These are phyloP conservation scores for Nycticorax nycticorax DNA, from an alignment of 2,113 vertebrate genomes.

Conservation along the genomic window DNA sequence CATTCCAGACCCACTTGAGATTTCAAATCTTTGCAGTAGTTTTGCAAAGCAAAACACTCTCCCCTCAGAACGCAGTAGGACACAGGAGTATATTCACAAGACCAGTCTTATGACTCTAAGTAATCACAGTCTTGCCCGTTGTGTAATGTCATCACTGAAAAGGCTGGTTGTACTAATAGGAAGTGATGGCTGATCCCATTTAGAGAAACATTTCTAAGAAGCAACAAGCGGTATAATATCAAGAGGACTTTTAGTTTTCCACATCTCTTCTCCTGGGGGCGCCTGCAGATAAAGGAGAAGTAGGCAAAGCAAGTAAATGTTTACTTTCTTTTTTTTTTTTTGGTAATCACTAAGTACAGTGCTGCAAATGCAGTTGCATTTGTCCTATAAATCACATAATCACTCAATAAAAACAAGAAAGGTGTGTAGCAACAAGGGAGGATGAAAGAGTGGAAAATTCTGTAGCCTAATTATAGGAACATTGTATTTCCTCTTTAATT, in stretches of 20 bases:
- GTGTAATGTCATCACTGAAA: slow-evolving; percentile 62
- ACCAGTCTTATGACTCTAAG: slow-evolving; percentile 69
- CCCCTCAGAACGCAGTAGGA: neutral
- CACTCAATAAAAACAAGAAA: slow-evolving; percentile 32
- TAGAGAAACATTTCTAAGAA: slow-evolving; percentile 50
- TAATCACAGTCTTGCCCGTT: slow-evolving; percentile 49
- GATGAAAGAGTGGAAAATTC: neutral
- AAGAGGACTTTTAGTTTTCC: slow-evolving; percentile 47
- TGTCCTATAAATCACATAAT: slow-evolving; percentile 41
- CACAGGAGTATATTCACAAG: slow-evolving; percentile 51
- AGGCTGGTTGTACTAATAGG: slow-evolving; percentile 71
- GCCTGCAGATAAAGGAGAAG: slow-evolving; percentile 5
- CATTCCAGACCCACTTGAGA: neutral
- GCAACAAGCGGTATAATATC: slow-evolving; percentile 29
- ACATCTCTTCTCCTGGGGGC: slow-evolving; percentile 42
- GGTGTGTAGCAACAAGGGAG: neutral
- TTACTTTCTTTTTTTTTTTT: neutral
- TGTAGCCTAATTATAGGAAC: neutral
- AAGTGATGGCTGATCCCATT: slow-evolving; percentile 75
- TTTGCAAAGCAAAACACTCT: slow-evolving; percentile 55
- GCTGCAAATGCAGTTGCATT: slow-evolving; percentile 13
- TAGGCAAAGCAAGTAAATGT: slow-evolving; percentile 22
- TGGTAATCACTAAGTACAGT: neutral
- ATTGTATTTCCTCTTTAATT: neutral
- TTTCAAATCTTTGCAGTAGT: slow-evolving; percentile 33